phyloP scores from a whole-genome alignment of 2,113 vertebrate genomes.

The Anolis carolinensis region DNA sequence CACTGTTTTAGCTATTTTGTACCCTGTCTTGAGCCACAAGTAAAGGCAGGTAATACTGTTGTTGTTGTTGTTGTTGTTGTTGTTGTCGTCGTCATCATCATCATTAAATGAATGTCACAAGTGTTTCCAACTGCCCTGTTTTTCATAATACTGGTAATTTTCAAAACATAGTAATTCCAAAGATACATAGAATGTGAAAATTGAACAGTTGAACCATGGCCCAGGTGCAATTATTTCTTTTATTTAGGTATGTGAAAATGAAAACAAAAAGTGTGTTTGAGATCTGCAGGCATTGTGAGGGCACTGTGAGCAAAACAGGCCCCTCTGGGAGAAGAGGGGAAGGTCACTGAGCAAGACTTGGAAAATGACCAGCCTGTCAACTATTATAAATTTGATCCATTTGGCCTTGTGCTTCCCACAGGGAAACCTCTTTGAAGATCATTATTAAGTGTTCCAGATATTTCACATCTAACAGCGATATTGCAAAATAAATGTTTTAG shows the following conservation, averaged over 20 bases:
- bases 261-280: background rate
- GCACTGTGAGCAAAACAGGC: background rate
- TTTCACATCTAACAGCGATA: background rate
- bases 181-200: background rate
- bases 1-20: no score
- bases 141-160: background rate
- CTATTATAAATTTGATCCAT: constrained; percentile 3
- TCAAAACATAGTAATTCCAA: background rate
- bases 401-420: background rate
- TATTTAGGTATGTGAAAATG: background rate
- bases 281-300: background rate
- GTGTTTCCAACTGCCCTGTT: background rate
- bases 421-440: constrained; percentile 20
- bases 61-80: no score
- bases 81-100: no score
- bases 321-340: background rate
- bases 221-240: background rate
- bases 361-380: constrained; percentile 4
- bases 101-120: no score
- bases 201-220: background rate
- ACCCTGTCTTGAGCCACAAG: no score
- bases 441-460: background rate
- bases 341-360: background rate
- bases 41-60: no score
- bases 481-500: constrained; percentile 15